These are phyloP conservation scores for Sepioteuthis lessoniana DNA, from an alignment of 2,888 invertebrate genomes.

Conservation along the genomic window DNA sequence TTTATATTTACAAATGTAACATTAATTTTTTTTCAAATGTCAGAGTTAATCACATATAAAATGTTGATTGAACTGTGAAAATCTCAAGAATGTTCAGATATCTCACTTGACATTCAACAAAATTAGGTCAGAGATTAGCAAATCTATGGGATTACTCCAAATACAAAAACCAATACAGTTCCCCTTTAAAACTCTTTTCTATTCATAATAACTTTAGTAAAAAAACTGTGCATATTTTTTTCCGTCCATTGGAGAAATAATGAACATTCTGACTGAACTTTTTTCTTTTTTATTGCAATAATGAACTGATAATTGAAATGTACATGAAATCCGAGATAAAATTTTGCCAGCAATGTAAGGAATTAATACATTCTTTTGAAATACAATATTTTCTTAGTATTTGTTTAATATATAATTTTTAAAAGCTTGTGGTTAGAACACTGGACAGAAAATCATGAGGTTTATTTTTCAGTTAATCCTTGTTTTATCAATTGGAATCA, in stretches of 20 bases:
- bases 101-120: neutral
- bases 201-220: neutral
- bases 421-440: neutral
- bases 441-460: neutral
- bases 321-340: neutral
- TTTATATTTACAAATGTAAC: neutral
- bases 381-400: neutral
- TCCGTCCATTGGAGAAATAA: neutral
- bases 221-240: neutral
- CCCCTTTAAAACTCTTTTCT: neutral
- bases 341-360: neutral
- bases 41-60: slow-evolving; percentile 33
- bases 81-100: neutral
- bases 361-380: neutral
- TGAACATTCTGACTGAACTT: too few species aligned
- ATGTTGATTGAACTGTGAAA: slow-evolving; percentile 4
- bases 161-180: neutral
- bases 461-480: neutral
- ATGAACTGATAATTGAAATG: neutral
- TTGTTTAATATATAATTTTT: too few species aligned
- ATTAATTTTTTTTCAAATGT: neutral
- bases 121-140: neutral
- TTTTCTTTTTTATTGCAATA: neutral
- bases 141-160: neutral
- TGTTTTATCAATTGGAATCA: neutral